These are phyloP conservation scores for Monochamus alternatus DNA, from an alignment of 2,888 invertebrate genomes.

Conservation along the genomic window DNA sequence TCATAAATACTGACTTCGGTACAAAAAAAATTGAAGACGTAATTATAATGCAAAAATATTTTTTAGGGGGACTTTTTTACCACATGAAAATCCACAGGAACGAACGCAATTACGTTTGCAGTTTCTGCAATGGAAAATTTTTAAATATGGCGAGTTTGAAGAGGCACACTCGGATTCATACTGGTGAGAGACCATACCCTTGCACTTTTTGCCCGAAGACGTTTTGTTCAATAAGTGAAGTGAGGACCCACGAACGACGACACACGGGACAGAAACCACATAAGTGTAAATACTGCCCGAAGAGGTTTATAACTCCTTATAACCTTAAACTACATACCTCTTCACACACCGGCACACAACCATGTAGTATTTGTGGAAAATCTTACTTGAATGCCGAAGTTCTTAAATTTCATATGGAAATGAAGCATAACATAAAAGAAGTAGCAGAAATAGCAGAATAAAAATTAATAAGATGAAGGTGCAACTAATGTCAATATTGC, in stretches of 20 bases:
- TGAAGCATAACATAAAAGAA: conserved; percentile 38
- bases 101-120: conserved; percentile 48
- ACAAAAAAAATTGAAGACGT: too few relatives aligned
- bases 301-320: conserved; percentile 46
- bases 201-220: conserved; percentile 51
- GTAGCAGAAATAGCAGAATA: too few relatives aligned
- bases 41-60: not conserved
- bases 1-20: too few relatives aligned
- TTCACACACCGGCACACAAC: conserved; percentile 48
- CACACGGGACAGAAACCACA: conserved; percentile 51
- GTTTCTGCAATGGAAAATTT: conserved; percentile 48
- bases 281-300: conserved; percentile 48
- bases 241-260: conserved; percentile 49
- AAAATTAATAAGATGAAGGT: too few relatives aligned
- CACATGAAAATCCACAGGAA: conserved; percentile 56
- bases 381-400: conserved; percentile 45
- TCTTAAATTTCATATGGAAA: conserved; percentile 41
- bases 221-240: conserved; percentile 49
- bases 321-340: conserved; percentile 50
- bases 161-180: conserved; percentile 52
- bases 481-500: too few relatives aligned
- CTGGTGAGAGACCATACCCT: conserved; percentile 48
- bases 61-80: conserved; percentile 51
- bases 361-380: conserved; percentile 45
- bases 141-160: conserved; percentile 42